phyloP scores from a whole-genome alignment of 64 coral and sea anemone genomes.

The Trachythela sp. region DNA sequence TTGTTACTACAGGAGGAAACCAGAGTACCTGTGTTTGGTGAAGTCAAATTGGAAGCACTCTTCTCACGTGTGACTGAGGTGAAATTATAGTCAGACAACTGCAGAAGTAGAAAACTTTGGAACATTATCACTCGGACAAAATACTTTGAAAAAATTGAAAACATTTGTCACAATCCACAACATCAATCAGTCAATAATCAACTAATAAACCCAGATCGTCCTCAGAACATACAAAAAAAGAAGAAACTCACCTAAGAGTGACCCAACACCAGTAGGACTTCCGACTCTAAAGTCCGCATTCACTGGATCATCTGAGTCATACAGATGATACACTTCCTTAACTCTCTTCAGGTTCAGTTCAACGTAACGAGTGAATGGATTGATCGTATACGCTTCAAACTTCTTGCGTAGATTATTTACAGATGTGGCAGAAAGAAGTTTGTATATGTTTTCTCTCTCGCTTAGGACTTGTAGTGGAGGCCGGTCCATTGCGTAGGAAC shows the following conservation, averaged over 20 bases:
- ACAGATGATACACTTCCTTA: constrained; percentile 83
- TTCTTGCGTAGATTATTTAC: constrained; percentile 83
- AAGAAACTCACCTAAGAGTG: constrained; percentile 28
- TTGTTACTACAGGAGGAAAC: no score
- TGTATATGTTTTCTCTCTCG: constrained; percentile 93
- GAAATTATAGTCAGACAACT: no score
- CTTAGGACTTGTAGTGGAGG: constrained; percentile 86
- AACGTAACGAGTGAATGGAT: constrained; percentile 68
- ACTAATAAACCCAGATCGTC: no score
- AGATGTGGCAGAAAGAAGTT: constrained; percentile 69
- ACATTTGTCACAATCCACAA: no score
- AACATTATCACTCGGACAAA: no score
- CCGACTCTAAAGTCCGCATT: constrained; percentile 82
- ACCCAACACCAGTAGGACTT: constrained; percentile 48
- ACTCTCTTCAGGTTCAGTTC: constrained; percentile 68
- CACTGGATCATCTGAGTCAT: constrained; percentile 87
- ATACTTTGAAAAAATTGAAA: no score
- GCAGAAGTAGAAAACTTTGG: no score
- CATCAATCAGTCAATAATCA: no score
- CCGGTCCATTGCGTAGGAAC: constrained; percentile 78
- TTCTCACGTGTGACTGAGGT: no score
- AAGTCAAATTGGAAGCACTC: no score
- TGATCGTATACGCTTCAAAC: constrained; percentile 77
- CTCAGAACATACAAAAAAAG: not conserved
- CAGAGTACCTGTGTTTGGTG: no score